Evolutionary conservation across 2,113 vertebrate species (phyloP), one percentile per base, ranked within the genome.

Genomic region (Ophiodon elongatus): DNA sequence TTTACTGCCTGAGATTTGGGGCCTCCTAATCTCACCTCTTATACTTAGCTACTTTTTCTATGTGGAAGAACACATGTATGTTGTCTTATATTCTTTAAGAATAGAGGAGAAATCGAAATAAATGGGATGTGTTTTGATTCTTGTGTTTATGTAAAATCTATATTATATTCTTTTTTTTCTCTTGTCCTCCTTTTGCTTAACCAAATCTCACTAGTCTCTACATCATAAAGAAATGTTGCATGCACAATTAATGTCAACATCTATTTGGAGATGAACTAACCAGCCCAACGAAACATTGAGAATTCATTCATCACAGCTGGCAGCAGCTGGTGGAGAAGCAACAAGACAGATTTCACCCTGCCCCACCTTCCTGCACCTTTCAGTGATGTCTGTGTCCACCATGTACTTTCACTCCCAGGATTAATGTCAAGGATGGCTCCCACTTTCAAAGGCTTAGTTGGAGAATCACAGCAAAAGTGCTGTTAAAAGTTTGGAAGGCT

Each of bases 391-490:
- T 84, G 52, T 85, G 37, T 69, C 66, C 68, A 43, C n/a, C 60
- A 72, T 66, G 41, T 25, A 35, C 69, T 64, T 82, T 69, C n/a
- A 88, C 73, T 70, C 41, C 27, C 39, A 76, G 77, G 79, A 77
- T 89, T 91, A 83, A 83, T 57, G 39, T 79, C 79, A 78, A 69
- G 69, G 71, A 85, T 64, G 78, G 25, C 79, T 88, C 33, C 41
- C 50, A 29, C 54, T 88, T 91, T 91, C 56, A 89, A 88, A 91
- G 86, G 77, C 83, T 88, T 77, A 47, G 74, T 62, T 77, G 76
- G 79, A 85, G 80, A 76, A 74, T 73, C 72, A 27, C 75, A 72
- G 83, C 80, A 90, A 89, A 93, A 79, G 57, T 80, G 52, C 45
- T 82, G 83, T 87, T 85, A 90, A 86, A 86, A 47, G 54, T 80